Evolutionary conservation across 2,888 invertebrate genomes (phyloP), one percentile per base, ranked within the genome.

Genomic region (Trachelus tabidus): DNA sequence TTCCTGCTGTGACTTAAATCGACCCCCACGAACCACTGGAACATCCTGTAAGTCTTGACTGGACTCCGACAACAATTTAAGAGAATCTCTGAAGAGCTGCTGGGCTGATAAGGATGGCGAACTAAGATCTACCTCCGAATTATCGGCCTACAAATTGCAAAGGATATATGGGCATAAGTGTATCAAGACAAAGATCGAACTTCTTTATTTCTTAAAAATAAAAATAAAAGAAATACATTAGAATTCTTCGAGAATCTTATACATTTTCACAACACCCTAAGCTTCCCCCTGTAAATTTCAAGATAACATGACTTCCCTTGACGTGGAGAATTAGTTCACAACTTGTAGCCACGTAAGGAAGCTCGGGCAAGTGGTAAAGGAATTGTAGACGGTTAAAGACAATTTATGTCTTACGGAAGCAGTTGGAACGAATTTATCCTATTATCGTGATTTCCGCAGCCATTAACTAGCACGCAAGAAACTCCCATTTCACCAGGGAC

Each of bases 1-100:
- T 31, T 68, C 73, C 56, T 77, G 73, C 23, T n/a, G 68, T 9
- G 79, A 77, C 1, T 69, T 73, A 56, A 79, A n/a, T 30, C 74
- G 74, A 74, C 74, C 74, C 35, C 74, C 35, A 23, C 33, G 71
- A 71, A 23, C 23, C 1, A 1, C 56, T 30, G 15, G 12, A 31
- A 71, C 33, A 71, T 71, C 12, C 34, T 31, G 71, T 2, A 23
- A 71, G 31, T 71, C 71, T 34, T 23, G 56, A 23, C 56, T 56
- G 23, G 2, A 6, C 56, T 6, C 9, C 56, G 23, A 56, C 6
- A 23, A 23, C 6, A 56, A 23, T 56, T 56, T 56, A 56, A 56
- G 9, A 9, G 56, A 56, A 56, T 56, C 56, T 56, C 23, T 2
- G 23, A 56, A 56, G 56, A 56, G 23, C 23, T 23, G 23, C 15